Base-by-base conservation (phyloP, 2,888 invertebrate genomes). In the Eumacrocentrus americanus region DNA sequence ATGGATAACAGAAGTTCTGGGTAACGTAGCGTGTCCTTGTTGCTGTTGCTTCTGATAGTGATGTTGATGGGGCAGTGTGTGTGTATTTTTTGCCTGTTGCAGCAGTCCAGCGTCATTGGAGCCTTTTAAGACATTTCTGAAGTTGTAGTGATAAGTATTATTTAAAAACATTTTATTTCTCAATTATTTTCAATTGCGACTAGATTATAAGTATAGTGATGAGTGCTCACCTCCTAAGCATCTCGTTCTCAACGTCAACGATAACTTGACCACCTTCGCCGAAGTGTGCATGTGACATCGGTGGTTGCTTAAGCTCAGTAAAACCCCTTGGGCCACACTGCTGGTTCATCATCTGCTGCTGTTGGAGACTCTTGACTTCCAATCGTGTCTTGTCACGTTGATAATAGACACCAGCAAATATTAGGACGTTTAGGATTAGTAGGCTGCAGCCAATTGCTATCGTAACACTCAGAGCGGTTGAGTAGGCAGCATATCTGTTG, bases 381-480 rank as follows among this genome's bases (percentile, higher is more conserved):
- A 91, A 84, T 67, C 90, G 84, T 50, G 90, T 89, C 81, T 91
- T 91, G 75, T 93, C 93, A 58, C 93, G 84, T 79, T 96, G 95
- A 79, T 96, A 96, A 80, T 95, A 96, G 2, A 96, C 94, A 6
- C 94, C 95, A 56, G 95, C 95, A 75, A 96, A 96, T 75, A 97
- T 94, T 22, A 96, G 83, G 52, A 96, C 92, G 79, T 97, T 97
- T 9, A 96, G 83, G 73, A 96, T 94, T 22, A 97, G 85, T 63
- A 97, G 82, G 2, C 95, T 94, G 77, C 95, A 95, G 42, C 97
- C 97, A 67, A 97, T 95, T 46, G 95, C 96, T 70, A 97, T 94
- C 16, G 95, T 95, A 1, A 95, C 94, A 80, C 94, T 94, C 29
- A 95, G 82, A 1, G 95, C 95, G 2, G 95, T 94, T 0, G 94